Percentiles rank a stretch among this genome's conserved stretches.
These are phyloP conservation scores for Glyptemys insculpta DNA, from an alignment of 2,797 vertebrate species.

Conservation along the genomic window DNA sequence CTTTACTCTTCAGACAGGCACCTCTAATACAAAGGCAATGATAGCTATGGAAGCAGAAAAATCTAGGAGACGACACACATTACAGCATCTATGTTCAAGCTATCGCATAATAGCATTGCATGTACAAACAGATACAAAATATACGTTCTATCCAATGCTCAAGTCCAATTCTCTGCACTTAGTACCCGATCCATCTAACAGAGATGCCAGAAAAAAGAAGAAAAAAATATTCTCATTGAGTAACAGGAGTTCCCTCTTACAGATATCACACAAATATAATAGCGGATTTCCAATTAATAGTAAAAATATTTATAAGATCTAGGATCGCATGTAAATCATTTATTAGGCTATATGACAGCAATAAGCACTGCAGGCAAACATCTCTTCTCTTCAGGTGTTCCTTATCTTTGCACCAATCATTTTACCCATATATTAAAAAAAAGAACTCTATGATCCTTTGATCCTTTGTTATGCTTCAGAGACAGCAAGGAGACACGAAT, in stretches of 20 bases:
- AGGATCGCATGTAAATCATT: neutral
- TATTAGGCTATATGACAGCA: neutral
- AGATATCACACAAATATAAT: neutral
- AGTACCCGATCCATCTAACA: neutral
- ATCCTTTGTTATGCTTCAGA: neutral
- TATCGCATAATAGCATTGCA: no score
- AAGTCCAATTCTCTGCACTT: neutral
- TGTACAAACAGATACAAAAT: neutral
- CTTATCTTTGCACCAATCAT: slow-evolving; percentile 46
- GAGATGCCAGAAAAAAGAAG: no score
- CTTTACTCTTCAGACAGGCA: neutral
- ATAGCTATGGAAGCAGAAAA: neutral
- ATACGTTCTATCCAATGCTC: neutral
- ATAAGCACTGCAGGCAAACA: slow-evolving; percentile 23
- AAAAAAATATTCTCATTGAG: neutral
- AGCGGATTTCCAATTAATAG: neutral
- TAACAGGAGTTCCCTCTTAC: neutral
- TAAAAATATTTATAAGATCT: neutral
- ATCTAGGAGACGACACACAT: neutral
- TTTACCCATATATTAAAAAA: slow-evolving; percentile 37
- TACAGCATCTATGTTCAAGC: neutral
- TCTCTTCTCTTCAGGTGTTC: slow-evolving; percentile 30
- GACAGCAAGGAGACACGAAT: neutral
- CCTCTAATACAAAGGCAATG: neutral
- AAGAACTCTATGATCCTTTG: neutral